Evolutionary conservation across 2,113 vertebrate genomes (phyloP).

Genomic region (Mesoclemmys tuberculata): DNA sequence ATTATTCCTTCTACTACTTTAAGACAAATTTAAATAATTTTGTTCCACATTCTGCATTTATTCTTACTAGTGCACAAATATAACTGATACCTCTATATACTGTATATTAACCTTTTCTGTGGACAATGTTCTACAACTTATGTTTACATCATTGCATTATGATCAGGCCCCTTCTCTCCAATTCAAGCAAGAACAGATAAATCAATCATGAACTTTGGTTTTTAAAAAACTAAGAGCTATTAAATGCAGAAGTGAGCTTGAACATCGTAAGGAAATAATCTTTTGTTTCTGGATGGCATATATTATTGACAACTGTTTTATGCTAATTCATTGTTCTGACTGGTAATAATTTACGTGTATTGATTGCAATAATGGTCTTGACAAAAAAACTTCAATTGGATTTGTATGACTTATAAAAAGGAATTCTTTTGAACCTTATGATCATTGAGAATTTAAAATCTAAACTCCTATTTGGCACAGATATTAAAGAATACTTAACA

Average conservation of each 20-base stretch:
- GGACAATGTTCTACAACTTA: background rate
- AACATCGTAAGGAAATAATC: slow-evolving; percentile 3
- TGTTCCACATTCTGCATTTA: background rate
- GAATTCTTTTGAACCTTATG: background rate
- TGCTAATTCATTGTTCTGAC: background rate
- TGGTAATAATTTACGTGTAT: background rate
- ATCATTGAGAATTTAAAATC: background rate
- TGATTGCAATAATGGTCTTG: background rate
- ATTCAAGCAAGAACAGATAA: slow-evolving; percentile 4
- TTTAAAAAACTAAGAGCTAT: background rate
- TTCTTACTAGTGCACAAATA: background rate
- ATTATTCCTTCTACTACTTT: background rate
- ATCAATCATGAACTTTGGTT: background rate
- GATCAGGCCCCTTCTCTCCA: background rate
- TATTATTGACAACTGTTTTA: background rate
- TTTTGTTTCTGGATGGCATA: background rate
- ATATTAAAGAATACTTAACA: background rate
- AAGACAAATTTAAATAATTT: background rate
- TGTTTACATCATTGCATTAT: background rate
- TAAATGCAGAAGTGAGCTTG: slow-evolving; percentile 1
- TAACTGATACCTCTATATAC: background rate
- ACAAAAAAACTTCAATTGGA: background rate
- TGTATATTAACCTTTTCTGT: background rate
- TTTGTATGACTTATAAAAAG: background rate
- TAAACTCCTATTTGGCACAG: background rate